Evolutionary conservation across 1,140 invertebrate genomes (phyloP).

Genomic region (Coenobita brevimanus): DNA sequence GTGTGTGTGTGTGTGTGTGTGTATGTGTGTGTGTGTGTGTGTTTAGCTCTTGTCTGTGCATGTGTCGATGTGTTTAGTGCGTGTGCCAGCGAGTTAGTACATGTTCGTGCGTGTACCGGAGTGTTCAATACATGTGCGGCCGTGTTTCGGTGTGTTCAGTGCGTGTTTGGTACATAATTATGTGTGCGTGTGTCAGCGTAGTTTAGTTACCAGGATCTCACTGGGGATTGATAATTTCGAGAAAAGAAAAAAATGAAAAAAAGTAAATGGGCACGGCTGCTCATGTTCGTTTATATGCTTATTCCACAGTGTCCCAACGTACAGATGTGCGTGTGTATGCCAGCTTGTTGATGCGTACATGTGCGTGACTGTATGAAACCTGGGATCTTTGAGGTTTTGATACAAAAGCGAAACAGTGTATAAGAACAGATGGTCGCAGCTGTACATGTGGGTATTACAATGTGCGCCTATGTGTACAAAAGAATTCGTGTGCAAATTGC

Average conservation of each 20-base stretch:
- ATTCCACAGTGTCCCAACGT: not conserved
- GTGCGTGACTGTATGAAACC: not conserved
- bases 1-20: conserved; percentile 2
- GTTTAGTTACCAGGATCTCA: too few relatives aligned
- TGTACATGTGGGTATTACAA: too few relatives aligned
- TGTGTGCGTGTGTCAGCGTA: too few relatives aligned
- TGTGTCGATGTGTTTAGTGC: too few relatives aligned
- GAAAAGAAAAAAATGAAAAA: not conserved
- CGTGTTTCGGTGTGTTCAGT: not conserved
- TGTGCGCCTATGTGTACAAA: too few relatives aligned
- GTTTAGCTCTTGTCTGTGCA: too few relatives aligned
- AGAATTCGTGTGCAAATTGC: too few relatives aligned
- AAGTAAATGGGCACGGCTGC: not conserved
- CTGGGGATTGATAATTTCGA: too few relatives aligned
- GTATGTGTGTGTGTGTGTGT: conserved; percentile 14
- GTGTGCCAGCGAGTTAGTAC: not conserved
- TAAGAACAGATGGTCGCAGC: too few relatives aligned
- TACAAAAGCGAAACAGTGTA: too few relatives aligned
- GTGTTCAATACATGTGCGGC: not conserved
- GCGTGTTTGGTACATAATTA: not conserved
- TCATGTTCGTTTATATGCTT: too few relatives aligned
- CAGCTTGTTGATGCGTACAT: not conserved
- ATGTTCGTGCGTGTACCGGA: not conserved
- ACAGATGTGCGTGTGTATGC: not conserved
- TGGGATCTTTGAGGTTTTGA: not conserved